Base-by-base conservation (phyloP, 2,888 invertebrate species). In the Sinopyrophorus schimmeli region DNA sequence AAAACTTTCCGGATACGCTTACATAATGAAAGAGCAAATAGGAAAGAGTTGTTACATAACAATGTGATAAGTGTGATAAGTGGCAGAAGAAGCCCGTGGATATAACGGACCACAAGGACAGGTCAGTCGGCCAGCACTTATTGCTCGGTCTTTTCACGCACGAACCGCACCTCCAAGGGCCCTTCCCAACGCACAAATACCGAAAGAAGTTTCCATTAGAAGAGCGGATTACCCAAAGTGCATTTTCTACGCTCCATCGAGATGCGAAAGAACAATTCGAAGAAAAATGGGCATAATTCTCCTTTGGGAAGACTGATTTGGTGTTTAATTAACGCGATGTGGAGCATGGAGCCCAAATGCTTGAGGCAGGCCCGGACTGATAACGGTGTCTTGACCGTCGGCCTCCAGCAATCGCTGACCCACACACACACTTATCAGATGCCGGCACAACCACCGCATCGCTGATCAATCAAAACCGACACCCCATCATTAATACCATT, bases 311-410 rank as follows among this genome's bases (percentile, higher is more conserved):
- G 54, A 59, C 58, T 59, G 59, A 53, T 64, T n/a, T 55, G 58
- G 58, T 61, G 61, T 66, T 67, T 68, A 68, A 68, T 68, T 68
- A 66, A 62, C 58, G 55, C 61, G 54, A 65, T 66, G 65, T 67
- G 62, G 66, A 67, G 64, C 66, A 66, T 20, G 53, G 61, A 54
- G 61, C 54, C 56, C 46, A 53, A 57, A 40, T 40, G 64, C 68
- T 65, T 53, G 60, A 50, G 67, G 70, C 68, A 62, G 67, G 68
- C 68, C 69, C 70, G 66, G 67, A 65, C 67, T 68, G 64, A 62
- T 72, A 72, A 72, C 71, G 69, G 71, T 70, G 65, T 65, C 60
- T 69, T 71, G 70, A 69, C 71, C 71, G 69, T 58, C 60, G 61
- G 69, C 70, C 66, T 57, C 49, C 56, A 60, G 68, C 62, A 53